phyloP scores from a whole-genome alignment of 2,113 vertebrate species.

The Nanger granti region DNA sequence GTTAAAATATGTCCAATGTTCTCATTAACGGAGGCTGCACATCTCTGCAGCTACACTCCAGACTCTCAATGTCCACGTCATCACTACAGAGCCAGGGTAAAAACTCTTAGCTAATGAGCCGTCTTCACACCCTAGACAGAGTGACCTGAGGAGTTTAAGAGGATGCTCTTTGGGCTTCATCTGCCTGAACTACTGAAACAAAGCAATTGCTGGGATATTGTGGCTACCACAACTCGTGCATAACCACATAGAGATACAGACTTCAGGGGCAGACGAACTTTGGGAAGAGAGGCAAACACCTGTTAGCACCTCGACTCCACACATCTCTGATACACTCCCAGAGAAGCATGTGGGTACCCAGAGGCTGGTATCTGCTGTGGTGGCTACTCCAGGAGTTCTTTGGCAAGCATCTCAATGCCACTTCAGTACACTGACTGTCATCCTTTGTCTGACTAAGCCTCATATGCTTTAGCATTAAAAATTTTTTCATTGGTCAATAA shows the following conservation, averaged over 20 bases:
- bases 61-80: not conserved
- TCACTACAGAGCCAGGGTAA: not conserved
- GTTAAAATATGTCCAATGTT: not conserved
- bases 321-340: not conserved
- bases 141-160: not conserved
- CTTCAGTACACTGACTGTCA: not conserved
- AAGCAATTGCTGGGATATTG: not conserved
- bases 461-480: not conserved
- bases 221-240: not conserved
- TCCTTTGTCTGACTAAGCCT: not conserved
- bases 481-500: not conserved
- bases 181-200: not conserved
- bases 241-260: not conserved
- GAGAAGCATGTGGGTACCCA: not conserved
- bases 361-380: not conserved
- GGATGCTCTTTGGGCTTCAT: not conserved
- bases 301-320: not conserved
- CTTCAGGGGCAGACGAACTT: not conserved
- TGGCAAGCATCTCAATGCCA: not conserved
- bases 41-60: not conserved
- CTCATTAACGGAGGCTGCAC: not conserved
- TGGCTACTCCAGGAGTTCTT: not conserved
- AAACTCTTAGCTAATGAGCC: not conserved
- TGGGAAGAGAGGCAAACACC: not conserved
- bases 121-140: not conserved